Evolutionary conservation across 2,888 invertebrate species (phyloP), one percentile per base, ranked within the genome.

Genomic region (Pollenia angustigena): DNA sequence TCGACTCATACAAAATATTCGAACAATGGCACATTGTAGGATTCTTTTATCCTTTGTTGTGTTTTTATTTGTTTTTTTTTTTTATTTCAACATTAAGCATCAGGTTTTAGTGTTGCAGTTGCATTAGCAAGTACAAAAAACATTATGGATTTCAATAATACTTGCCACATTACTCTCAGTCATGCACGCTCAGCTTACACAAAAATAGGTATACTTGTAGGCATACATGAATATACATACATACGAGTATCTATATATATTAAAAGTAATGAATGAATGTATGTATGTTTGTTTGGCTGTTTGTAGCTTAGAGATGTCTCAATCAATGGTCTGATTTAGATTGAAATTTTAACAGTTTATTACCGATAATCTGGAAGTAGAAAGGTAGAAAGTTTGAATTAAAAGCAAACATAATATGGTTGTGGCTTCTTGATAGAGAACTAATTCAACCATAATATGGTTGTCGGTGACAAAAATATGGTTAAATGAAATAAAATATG

Each of bases 71-170:
- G 60, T n/a, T 16, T 1, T 40, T 4, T n/a, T n/a, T n/a, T 1
- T 16, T 32, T 3, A 6, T 44, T 71, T 54, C 16, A 2, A 44
- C 75, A 64, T 50, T 60, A 74, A 79, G 50, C 54, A 72, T 71
- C 64, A 71, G 40, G 40, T 56, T 68, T 66, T 66, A 66, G 50
- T 66, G 48, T 50, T 78, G 68, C 40, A 64, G 75, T 64, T 42
- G 64, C 52, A 44, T 54, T 64, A 75, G 52, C 62, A 75, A 75
- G 16, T 18, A 56, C 16, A 60, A 74, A 52, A 16, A 42, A 18
- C 23, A 64, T 44, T 42, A 12, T 44, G 62, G 42, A n/a, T 62
- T 50, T 75, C 4, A 8, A 62, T 42, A 50, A 60, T 18, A 44
- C 40, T 68, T 50, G 16, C 10, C 32, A 11, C n/a, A 42, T 11